Evolutionary conservation across 2,888 invertebrate species (phyloP).

Genomic region (Noctua janthe): DNA sequence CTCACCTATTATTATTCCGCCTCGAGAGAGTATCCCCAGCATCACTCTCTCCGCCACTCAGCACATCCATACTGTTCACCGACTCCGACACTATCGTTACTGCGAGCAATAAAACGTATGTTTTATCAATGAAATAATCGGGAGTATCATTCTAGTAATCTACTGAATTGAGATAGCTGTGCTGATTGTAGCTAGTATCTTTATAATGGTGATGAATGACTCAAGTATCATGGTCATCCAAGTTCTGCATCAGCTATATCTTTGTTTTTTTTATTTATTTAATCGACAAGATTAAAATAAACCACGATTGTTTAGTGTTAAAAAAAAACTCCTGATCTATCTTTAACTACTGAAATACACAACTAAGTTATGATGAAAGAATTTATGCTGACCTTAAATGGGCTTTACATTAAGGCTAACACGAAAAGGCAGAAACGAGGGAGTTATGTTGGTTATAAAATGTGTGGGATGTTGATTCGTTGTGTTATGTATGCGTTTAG

Average conservation of each 20-base stretch:
- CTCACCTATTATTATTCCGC: constrained; percentile 86
- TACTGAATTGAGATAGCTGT: constrained; percentile 30
- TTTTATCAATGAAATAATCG: constrained; percentile 35
- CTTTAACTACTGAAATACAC: not conserved
- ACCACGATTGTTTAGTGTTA: not conserved
- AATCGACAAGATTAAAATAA: too few species aligned
- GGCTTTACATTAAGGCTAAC: too few species aligned
- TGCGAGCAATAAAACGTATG: constrained; percentile 64
- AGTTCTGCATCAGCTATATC: not conserved
- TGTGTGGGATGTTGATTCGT: not conserved
- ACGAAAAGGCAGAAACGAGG: too few species aligned
- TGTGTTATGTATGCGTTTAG: not conserved
- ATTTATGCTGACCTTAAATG: too few species aligned
- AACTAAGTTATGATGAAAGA: too few species aligned
- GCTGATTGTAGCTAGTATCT: constrained; percentile 24
- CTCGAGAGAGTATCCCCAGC: constrained; percentile 87
- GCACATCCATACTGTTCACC: constrained; percentile 87
- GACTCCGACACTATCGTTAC: constrained; percentile 85
- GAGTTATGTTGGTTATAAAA: not conserved
- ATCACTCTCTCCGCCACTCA: constrained; percentile 88
- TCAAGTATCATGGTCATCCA: constrained; percentile 2
- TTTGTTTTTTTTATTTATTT: not conserved
- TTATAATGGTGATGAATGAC: constrained; percentile 8
- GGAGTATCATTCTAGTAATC: constrained; percentile 26
- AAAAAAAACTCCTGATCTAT: not conserved